phyloP scores from a whole-genome alignment of 2,797 vertebrate species.

The Sebastes hopkinsi region DNA sequence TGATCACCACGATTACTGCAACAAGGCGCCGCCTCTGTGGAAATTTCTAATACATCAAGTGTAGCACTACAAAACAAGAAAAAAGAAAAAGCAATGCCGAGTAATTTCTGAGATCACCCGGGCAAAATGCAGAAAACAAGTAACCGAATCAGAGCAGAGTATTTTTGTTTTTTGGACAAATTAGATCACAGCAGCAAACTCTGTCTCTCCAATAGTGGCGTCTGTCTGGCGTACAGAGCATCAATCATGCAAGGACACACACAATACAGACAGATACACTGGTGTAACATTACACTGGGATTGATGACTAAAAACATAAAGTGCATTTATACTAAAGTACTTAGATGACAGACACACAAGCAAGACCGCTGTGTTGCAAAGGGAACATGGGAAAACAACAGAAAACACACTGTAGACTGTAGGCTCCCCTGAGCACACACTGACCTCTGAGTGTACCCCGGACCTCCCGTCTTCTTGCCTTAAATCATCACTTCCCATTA shows the following conservation, averaged over 20 bases:
- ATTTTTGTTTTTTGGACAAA: constrained; percentile 18
- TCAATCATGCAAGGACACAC: constrained; percentile 44
- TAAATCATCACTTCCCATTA: constrained; percentile 68
- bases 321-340: constrained; percentile 6
- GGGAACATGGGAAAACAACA: neutral
- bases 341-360: neutral
- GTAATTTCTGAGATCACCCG: constrained; percentile 17
- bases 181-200: neutral
- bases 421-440: constrained; percentile 62
- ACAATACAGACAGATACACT: neutral
- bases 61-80: neutral
- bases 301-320: neutral
- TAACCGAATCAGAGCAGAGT: constrained; percentile 4
- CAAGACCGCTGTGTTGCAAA: neutral
- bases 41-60: constrained; percentile 21
- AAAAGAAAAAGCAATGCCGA: neutral
- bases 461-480: constrained; percentile 65
- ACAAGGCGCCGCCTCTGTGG: neutral
- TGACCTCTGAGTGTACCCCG: constrained; percentile 72
- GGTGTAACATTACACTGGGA: constrained; percentile 42
- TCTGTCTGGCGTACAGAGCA: constrained; percentile 25
- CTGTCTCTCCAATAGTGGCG: constrained; percentile 14
- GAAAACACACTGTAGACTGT: constrained; percentile 32
- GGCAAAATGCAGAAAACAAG: constrained; percentile 18
- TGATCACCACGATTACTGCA: constrained; percentile 28